Conservation (phyloP, 2,888 invertebrate species). For the Ophioninae sp. region DNA sequence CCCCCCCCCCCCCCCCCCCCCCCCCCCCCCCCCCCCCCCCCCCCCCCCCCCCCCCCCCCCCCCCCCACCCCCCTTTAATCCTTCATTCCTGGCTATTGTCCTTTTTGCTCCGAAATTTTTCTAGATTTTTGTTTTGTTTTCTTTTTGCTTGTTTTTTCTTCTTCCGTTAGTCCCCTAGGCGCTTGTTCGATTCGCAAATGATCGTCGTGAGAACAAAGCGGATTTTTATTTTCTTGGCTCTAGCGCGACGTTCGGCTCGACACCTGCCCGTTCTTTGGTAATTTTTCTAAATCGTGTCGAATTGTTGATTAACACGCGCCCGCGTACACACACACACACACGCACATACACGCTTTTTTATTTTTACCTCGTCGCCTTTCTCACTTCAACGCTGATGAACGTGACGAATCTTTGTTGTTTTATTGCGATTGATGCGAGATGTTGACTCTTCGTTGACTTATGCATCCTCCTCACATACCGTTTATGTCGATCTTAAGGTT, state of each 20-base stretch:
- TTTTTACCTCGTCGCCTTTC: constrained; percentile 47
- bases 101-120: constrained; percentile 41
- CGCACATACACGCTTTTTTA: constrained; percentile 16
- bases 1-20: neutral
- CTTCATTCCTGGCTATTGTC: constrained; percentile 32
- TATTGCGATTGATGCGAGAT: constrained; percentile 33
- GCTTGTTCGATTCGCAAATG: constrained; percentile 11
- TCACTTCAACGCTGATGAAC: constrained; percentile 11
- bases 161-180: constrained; percentile 12
- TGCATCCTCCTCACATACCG: constrained; percentile 82
- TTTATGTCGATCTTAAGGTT: constrained; percentile 91
- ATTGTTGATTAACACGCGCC: neutral
- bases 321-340: neutral
- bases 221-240: constrained; percentile 13
- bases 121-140: constrained; percentile 49
- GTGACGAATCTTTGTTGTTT: constrained; percentile 50
- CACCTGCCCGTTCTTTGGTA: constrained; percentile 15
- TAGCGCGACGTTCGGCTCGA: constrained; percentile 27
- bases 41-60: too few species aligned
- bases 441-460: constrained; percentile 42
- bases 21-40: too few species aligned
- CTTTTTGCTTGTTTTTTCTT: too few species aligned
- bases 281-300: constrained; percentile 36
- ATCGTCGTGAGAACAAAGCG: constrained; percentile 21
- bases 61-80: neutral